Evolutionary conservation across 2,797 vertebrate species (phyloP), one percentile per base, ranked within the genome.

Genomic region (Lagodon rhomboides): DNA sequence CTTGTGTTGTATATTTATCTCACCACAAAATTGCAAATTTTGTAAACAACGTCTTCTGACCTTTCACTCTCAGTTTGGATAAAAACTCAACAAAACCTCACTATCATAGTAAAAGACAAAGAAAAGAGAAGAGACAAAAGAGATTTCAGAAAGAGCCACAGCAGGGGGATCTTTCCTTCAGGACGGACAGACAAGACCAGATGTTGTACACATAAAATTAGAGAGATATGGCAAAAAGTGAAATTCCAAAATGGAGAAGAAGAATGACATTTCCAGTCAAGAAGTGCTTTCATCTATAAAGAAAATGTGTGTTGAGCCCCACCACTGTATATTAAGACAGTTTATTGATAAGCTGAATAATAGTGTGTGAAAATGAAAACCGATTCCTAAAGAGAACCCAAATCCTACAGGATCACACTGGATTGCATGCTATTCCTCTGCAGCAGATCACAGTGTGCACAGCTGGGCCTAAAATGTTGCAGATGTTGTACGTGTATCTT

Each of bases 401-500:
- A 56, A 23, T 59, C 68, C n/a, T 15, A 30, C 46, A 71, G 41
- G 62, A 69, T 67, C 27, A 43, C 68, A 49, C 7, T 65, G n/a
- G 67, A 75, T 34, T 27, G 12, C 27, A 6, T 77, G 54, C 11
- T 75, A 25, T 65, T 59, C 16, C 68, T 81, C 50, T 73, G 44
- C 58, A 49, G 73, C 51, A 38, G 46, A 83, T 73, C 54, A 60
- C 17, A 79, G 68, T 30, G 56, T 50, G 55, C 86, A 81, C 92
- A 90, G 90, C 80, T 92, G 85, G 86, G 68, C 58, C 71, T 87
- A 88, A 91, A 90, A 72, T 55, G 75, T 84, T 91, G 54, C 88
- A 91, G 87, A 89, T 87, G 85, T 79, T 78, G 66, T 72, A 63
- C 34, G 4, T 85, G 74, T 87, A 72, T 87, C 80, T 55, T 80